Evolutionary conservation across 2,113 vertebrate genomes (phyloP).

Genomic region (Nothocercus julius): DNA sequence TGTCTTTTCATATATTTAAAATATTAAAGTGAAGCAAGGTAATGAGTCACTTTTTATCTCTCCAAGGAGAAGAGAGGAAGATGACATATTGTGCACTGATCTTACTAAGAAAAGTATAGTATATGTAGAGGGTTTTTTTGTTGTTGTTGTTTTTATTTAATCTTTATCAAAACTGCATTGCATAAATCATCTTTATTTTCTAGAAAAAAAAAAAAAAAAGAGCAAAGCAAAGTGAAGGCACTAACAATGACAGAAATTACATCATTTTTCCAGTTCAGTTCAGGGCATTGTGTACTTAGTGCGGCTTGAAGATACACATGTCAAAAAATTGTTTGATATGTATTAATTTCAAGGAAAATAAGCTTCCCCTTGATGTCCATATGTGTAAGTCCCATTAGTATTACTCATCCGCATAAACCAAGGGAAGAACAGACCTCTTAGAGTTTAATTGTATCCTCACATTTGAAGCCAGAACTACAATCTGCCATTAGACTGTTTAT

Average conservation of each 20-base stretch:
- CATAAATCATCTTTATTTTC: not conserved
- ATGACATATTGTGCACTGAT: conserved; percentile 57
- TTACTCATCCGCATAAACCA: not conserved
- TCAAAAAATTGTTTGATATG: not conserved
- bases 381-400: not conserved
- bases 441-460: not conserved
- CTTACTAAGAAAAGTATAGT: conserved; percentile 24
- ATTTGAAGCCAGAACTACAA: conserved; percentile 1
- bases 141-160: conserved; percentile 41
- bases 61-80: conserved; percentile 50
- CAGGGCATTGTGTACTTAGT: not conserved
- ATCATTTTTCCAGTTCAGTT: not conserved
- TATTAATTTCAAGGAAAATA: conserved; percentile 25
- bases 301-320: not conserved
- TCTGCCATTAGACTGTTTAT: not conserved
- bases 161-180: conserved; percentile 44
- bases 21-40: conserved; percentile 55
- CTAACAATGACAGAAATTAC: not conserved
- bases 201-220: not conserved
- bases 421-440: not conserved
- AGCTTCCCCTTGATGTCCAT: not conserved
- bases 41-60: conserved; percentile 63
- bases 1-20: conserved; percentile 47
- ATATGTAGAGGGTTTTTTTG: not conserved
- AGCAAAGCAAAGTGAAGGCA: not conserved